Percentiles rank a stretch among this genome's conserved stretches.
phyloP scores from a whole-genome alignment of 2,113 vertebrate species.

The Taxidea taxus region DNA sequence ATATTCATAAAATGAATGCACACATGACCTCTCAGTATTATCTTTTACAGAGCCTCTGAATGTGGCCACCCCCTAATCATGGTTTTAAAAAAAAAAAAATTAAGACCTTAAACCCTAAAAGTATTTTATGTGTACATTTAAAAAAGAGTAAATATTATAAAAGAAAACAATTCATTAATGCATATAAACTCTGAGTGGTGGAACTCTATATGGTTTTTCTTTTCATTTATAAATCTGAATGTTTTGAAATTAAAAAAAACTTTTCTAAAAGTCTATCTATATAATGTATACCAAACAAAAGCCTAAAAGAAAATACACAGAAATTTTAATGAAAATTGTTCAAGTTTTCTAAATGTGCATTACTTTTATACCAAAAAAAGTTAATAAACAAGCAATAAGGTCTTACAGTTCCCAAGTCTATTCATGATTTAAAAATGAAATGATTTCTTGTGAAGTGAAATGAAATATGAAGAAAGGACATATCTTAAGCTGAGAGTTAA shows the following conservation, averaged over 20 bases:
- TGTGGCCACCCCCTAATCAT: not conserved
- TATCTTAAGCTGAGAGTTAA: not conserved
- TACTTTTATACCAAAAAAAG: not conserved
- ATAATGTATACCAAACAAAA: not conserved
- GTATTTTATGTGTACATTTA: not conserved
- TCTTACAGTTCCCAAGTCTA: not conserved
- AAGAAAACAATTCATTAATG: not conserved
- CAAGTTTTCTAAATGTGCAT: not conserved
- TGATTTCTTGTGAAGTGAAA: not conserved
- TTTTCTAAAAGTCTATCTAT: not conserved
- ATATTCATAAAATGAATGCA: not conserved
- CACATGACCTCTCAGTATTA: not conserved
- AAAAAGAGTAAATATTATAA: not conserved
- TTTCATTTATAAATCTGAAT: not conserved
- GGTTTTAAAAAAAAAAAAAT: not conserved
- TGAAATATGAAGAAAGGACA: not conserved
- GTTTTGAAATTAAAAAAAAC: constrained; percentile 27
- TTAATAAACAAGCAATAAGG: not conserved
- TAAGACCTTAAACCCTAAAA: not conserved
- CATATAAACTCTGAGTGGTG: not conserved
- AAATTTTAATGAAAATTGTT: not conserved
- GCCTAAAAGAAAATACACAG: not conserved
- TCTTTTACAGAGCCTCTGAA: not conserved
- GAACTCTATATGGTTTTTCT: not conserved
- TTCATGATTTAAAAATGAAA: not conserved